These are phyloP conservation scores for Caenorhabditis uteleia DNA, from an alignment of 2,888 invertebrate species.

Conservation along the genomic window DNA sequence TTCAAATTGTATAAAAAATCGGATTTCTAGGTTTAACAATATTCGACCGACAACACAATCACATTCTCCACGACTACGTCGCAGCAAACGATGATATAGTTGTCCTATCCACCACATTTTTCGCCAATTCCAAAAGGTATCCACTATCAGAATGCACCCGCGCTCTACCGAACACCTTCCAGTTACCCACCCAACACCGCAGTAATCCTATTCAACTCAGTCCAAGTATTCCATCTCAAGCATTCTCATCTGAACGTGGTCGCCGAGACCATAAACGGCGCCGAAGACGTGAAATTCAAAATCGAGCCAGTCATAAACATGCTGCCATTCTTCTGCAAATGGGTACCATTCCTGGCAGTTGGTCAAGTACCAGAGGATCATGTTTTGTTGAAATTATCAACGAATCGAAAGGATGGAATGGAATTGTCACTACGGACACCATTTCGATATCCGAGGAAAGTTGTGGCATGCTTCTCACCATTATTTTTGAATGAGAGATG, in stretches of 20 bases:
- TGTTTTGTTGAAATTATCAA: conserved; percentile 30
- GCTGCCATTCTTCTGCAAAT: conserved; percentile 53
- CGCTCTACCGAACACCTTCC: no score
- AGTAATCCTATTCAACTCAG: conserved; percentile 61
- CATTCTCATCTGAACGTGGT: conserved; percentile 25
- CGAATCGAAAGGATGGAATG: conserved; percentile 34
- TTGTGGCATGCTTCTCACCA: conserved; percentile 65
- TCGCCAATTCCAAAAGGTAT: conserved; percentile 37
- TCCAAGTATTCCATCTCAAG: conserved; percentile 53
- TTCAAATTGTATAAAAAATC: neutral
- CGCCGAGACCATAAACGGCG: conserved; percentile 29
- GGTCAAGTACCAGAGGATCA: conserved; percentile 40
- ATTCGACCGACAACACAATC: conserved; percentile 50
- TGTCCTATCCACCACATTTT: conserved; percentile 44
- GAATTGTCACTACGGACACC: conserved; percentile 34
- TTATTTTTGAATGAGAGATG: conserved; percentile 65
- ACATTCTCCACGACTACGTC: conserved; percentile 48
- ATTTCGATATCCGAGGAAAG: conserved; percentile 27
- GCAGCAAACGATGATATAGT: conserved; percentile 41
- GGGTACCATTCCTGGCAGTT: conserved; percentile 46
- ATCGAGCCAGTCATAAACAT: conserved; percentile 42
- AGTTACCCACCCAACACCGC: conserved; percentile 57
- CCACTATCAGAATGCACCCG: conserved; percentile 12
- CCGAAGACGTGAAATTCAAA: conserved; percentile 25
- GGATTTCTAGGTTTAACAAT: conserved; percentile 31